Percentiles rank a stretch among this genome's conserved stretches.
phyloP scores from a whole-genome alignment of 2,888 invertebrate genomes.

The Noctuana brunneofusca region DNA sequence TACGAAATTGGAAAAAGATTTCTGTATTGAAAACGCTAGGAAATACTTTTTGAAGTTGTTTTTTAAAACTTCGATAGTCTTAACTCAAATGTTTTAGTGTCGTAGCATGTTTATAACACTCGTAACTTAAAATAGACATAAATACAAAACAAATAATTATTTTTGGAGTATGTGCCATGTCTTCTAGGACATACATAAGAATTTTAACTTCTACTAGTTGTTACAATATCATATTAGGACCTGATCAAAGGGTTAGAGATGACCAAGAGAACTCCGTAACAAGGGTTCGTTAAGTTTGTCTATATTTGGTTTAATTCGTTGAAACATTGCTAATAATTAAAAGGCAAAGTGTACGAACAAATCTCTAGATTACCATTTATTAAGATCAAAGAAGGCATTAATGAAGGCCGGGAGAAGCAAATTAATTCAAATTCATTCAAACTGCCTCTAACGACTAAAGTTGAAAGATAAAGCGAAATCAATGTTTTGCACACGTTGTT shows the following conservation, averaged over 20 bases:
- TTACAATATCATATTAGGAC: too few relatives aligned
- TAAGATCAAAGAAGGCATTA: constrained; percentile 18
- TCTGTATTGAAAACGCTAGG: not conserved
- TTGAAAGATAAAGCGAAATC: constrained; percentile 18
- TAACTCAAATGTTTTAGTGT: too few relatives aligned
- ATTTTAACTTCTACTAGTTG: too few relatives aligned
- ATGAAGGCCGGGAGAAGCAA: constrained; percentile 16
- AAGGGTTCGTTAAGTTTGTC: too few relatives aligned
- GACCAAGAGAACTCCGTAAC: too few relatives aligned
- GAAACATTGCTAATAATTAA: constrained; percentile 1
- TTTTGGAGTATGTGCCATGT: too few relatives aligned
- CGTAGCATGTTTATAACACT: too few relatives aligned
- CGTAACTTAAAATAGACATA: too few relatives aligned
- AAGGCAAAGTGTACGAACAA: not conserved
- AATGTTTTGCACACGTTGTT: constrained; percentile 1
- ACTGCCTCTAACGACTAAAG: constrained; percentile 18
- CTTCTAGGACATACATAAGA: too few relatives aligned
- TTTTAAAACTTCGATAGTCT: not conserved
- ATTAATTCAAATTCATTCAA: constrained; percentile 31
- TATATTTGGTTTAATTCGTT: not conserved
- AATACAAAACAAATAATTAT: too few relatives aligned
- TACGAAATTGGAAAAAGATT: not conserved
- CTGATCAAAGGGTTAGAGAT: too few relatives aligned
- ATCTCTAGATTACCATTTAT: constrained; percentile 20
- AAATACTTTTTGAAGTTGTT: not conserved